Evolutionary conservation across 2,797 vertebrate species (phyloP).

Genomic region (Thamnophis elegans): DNA sequence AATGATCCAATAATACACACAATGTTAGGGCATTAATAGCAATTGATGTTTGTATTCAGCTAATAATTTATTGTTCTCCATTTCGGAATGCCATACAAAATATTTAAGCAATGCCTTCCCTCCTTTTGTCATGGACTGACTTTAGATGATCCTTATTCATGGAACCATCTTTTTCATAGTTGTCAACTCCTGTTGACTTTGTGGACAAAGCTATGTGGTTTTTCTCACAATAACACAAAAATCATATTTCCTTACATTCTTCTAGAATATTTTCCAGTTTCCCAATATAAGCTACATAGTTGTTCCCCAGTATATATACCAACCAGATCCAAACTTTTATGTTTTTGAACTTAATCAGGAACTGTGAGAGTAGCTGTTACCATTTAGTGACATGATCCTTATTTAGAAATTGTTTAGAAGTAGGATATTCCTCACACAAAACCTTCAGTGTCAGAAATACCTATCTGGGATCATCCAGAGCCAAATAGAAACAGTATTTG

Average conservation of each 20-base stretch:
- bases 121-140: not conserved
- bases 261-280: not conserved
- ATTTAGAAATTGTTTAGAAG: too few species aligned
- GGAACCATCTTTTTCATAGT: not conserved
- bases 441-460: too few species aligned
- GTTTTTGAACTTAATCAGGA: too few species aligned
- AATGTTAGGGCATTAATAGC: not conserved
- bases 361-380: too few species aligned
- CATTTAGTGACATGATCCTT: too few species aligned
- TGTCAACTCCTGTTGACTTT: not conserved
- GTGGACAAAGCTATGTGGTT: not conserved
- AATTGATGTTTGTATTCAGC: not conserved
- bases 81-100: not conserved
- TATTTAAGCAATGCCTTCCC: not conserved
- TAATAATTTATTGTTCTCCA: not conserved
- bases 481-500: too few species aligned
- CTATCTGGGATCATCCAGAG: too few species aligned
- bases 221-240: not conserved
- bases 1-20: not conserved
- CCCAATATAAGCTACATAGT: not conserved
- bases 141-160: not conserved
- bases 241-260: not conserved
- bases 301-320: too few species aligned
- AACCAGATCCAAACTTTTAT: too few species aligned
- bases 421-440: too few species aligned